Evolutionary conservation across 2,888 invertebrate species (phyloP), one percentile per base, ranked within the genome.

Genomic region (Drosophila putrida): DNA sequence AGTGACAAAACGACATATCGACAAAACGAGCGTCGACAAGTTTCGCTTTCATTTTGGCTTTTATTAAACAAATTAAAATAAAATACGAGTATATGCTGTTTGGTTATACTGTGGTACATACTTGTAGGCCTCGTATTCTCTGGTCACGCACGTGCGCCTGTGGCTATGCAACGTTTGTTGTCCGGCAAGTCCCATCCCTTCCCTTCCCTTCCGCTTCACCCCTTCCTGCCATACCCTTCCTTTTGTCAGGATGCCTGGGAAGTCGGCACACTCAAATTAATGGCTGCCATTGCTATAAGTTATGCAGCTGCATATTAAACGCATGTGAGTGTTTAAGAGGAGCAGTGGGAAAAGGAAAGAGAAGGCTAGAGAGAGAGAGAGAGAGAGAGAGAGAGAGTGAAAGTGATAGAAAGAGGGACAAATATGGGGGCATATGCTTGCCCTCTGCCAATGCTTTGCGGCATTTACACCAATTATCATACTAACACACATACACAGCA

Each of bases 291-390:
- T 69, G 75, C 72, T 78, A 86, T 85, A 88, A 90, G 78, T 86
- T 90, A 86, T 90, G 90, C 87, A 86, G 78, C 78, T 87, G 84
- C 87, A 90, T 85, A 85, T 88, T 88, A 78, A 88, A 71, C 71
- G 66, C 68, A 62, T 55, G 64, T 51, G 74, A 68, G 65, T 54
- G 55, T 20, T 38, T 38, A 31, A 35, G 20, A 9, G 58, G 8
- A 9, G 20, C 20, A 6, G 44, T n/a, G 20, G 33, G 15, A 25
- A 20, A 20, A 20, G 20, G 49, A 6, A 4, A 10, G 35, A 6
- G 55, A 8, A 13, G 4, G 35, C 4, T 51, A n/a, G 11, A 2
- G 15, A 28, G 51, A 49, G 41, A 57, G 53, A 6, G 51, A 38
- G 57, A 38, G 31, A 25, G 71, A 55, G 51, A 13, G 47, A 33